Evolutionary conservation across 2,888 invertebrate species (phyloP), one percentile per base, ranked within the genome.

Genomic region (Eupithecia subfuscata): DNA sequence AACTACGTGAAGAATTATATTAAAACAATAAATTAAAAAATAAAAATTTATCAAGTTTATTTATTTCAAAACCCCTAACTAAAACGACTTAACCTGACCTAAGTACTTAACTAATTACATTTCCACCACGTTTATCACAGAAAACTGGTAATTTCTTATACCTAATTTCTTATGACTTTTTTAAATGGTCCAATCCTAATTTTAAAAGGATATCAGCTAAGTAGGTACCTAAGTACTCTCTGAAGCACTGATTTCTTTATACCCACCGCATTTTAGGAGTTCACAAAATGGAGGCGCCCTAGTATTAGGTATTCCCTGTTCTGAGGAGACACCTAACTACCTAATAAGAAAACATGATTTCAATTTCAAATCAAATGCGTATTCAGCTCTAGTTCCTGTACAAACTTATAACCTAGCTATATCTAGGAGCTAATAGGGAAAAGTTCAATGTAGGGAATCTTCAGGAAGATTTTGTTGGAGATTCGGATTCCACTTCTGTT

Each of bases 401-500:
- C 6, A 22, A 56, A 56, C 60, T 56, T 56, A 56, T 52, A 30
- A 63, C 30, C 34, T 34, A 40, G 16, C 14, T 40, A n/a, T 22
- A 70, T 60, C 76, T 75, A 80, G 6, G 80, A 81, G 25, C 84
- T 80, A 52, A 82, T 69, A 63, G 89, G 89, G 78, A 89, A 88
- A n/a, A 89, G 77, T 83, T 92, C 87, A 76, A 94, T 88, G 79
- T 95, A 95, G 0, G 96, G 95, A 69, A 95, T 89, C 85, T 95
- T 94, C 75, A 95, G 90, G 83, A 96, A 94, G 67, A 95, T 89
- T 84, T 95, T 94, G 83, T 96, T 96, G 30, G 95, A 88, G 64
- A 95, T 84, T 45, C 93, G 92, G n/a, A 91, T 87, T 64, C 96
- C 92, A 45, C 92, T 90, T 82, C 88, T 91, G 81, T 96, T 95